phyloP scores from a whole-genome alignment of 1,140 invertebrate species.

The Bombus difficillimus region DNA sequence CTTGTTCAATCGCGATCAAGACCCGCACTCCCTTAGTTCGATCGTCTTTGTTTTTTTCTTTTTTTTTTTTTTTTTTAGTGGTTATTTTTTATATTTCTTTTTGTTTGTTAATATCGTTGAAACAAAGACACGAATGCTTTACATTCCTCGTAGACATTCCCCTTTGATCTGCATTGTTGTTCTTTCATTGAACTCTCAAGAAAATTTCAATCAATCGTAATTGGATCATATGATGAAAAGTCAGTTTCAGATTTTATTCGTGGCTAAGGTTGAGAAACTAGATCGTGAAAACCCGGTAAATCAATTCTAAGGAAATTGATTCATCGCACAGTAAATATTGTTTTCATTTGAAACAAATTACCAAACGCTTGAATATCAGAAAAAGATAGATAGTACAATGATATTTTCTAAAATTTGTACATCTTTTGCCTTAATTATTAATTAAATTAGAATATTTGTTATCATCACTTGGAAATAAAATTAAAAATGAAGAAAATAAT shows the following conservation, averaged over 20 bases:
- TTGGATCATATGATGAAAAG: not conserved
- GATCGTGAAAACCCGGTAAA: not conserved
- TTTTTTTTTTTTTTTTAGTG: not conserved
- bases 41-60: slow-evolving; percentile 12
- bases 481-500: not conserved
- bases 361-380: not conserved
- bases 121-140: slow-evolving; percentile 22
- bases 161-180: slow-evolving; percentile 26
- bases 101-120: not conserved
- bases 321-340: not conserved
- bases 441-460: not conserved
- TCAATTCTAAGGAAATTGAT: not conserved
- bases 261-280: not conserved
- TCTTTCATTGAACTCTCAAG: not conserved
- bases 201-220: not conserved
- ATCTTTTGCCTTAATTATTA: not conserved
- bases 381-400: not conserved
- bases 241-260: slow-evolving; percentile 11
- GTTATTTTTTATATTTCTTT: not conserved
- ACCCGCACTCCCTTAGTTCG: slow-evolving; percentile 13
- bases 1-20: slow-evolving; percentile 41
- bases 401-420: not conserved
- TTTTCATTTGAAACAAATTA: not conserved
- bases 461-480: not conserved
- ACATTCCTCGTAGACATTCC: not conserved